phyloP scores from a whole-genome alignment of 2,113 vertebrate genomes.

The Chaenocephalus aceratus region DNA sequence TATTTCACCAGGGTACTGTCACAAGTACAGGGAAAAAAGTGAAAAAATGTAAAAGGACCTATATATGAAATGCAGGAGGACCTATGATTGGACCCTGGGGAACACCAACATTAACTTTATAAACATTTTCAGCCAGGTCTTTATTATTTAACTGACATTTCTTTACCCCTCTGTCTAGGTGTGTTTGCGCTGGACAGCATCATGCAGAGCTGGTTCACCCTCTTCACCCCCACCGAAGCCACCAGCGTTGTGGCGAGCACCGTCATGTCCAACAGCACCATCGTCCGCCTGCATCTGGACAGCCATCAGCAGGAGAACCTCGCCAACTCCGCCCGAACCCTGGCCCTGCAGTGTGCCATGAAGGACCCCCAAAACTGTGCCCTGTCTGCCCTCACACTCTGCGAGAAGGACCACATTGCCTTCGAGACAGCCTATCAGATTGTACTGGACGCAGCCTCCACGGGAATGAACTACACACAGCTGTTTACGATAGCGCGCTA shows the following conservation, averaged over 20 bases:
- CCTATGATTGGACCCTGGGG: slow-evolving; percentile 6
- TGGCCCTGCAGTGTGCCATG: slow-evolving; percentile 96
- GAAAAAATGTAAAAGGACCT: not conserved
- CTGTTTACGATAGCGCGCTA: slow-evolving; percentile 98
- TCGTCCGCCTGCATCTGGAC: slow-evolving; percentile 94
- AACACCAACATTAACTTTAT: not conserved
- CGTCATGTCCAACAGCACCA: slow-evolving; percentile 95
- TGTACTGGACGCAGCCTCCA: slow-evolving; percentile 92
- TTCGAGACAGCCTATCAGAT: slow-evolving; percentile 98
- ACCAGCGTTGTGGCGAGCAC: slow-evolving; percentile 95
- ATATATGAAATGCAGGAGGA: not conserved
- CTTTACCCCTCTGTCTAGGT: slow-evolving; percentile 36
- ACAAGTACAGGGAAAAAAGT: no score
- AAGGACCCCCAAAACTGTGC: slow-evolving; percentile 91
- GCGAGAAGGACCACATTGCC: slow-evolving; percentile 97
- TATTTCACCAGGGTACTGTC: no score
- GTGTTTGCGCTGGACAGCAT: slow-evolving; percentile 96
- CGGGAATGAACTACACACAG: slow-evolving; percentile 95
- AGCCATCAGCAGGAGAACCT: slow-evolving; percentile 95
- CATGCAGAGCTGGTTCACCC: slow-evolving; percentile 97
- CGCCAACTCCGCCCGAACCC: slow-evolving; percentile 92
- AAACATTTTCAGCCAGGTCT: not conserved
- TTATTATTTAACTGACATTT: not conserved
- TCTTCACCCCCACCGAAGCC: slow-evolving; percentile 96
- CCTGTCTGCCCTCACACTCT: slow-evolving; percentile 91